Evolutionary conservation across 1,140 invertebrate species (phyloP).

Genomic region (Glossosoma conforme): DNA sequence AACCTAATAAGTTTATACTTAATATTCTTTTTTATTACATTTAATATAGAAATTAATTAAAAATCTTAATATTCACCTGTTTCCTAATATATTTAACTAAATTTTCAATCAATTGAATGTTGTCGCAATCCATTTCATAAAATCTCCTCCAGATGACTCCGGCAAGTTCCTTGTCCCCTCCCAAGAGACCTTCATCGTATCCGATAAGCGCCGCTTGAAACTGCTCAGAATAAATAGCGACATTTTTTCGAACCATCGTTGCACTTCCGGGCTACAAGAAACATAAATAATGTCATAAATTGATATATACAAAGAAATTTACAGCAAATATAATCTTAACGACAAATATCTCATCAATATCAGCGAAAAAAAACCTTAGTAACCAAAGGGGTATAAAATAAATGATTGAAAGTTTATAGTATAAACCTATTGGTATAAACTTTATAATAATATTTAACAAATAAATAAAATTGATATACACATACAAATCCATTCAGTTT

Average conservation of each 20-base stretch:
- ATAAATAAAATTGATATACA: no score
- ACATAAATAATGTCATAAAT: no score
- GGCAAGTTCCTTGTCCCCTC: conserved; percentile 63
- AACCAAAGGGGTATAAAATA: no score
- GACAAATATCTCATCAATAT: no score
- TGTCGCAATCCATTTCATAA: conserved; percentile 57
- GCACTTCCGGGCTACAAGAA: conserved; percentile 52
- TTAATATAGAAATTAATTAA: conserved; percentile 7
- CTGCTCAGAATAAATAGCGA: conserved; percentile 62
- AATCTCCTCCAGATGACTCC: conserved; percentile 79
- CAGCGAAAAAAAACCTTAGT: no score
- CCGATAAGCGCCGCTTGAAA: conserved; percentile 77
- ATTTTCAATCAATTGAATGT: conserved; percentile 59
- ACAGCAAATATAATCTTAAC: no score
- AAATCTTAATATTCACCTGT: conserved; percentile 50
- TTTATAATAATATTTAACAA: no score
- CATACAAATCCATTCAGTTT: no score
- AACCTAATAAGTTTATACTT: no score
- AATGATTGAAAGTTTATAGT: no score
- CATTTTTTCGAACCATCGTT: conserved; percentile 52
- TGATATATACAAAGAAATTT: no score
- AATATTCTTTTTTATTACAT: conserved; percentile 11
- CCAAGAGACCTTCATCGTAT: conserved; percentile 77
- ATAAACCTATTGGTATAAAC: no score
- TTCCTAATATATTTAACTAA: conserved; percentile 67